Conservation (phyloP, 2,797 vertebrate species). For the Eutrigla gurnardus region DNA sequence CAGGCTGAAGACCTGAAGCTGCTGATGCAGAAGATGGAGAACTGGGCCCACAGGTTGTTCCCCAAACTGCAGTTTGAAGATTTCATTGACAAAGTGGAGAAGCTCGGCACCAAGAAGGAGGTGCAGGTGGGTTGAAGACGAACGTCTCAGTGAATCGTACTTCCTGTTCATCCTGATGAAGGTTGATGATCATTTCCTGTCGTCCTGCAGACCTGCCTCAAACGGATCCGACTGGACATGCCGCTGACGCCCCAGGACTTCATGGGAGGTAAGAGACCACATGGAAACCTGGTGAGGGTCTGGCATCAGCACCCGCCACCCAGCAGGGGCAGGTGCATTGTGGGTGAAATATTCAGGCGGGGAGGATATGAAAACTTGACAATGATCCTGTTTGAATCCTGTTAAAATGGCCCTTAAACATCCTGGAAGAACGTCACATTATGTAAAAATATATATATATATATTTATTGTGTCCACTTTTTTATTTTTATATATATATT, state of each 20-base stretch:
- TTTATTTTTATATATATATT: too few species aligned
- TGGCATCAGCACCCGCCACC: too few species aligned
- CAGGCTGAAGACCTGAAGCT: constrained; percentile 91
- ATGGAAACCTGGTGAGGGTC: too few species aligned
- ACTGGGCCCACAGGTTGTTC: constrained; percentile 96
- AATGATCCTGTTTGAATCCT: too few species aligned
- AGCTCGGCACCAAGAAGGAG: constrained; percentile 92
- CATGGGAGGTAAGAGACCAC: constrained; percentile 75
- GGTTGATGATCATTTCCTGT: background rate
- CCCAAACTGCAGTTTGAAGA: constrained; percentile 96
- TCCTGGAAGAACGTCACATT: too few species aligned
- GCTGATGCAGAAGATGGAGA: constrained; percentile 93
- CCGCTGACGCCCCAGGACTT: constrained; percentile 92
- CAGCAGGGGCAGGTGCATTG: too few species aligned
- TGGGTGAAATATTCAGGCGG: too few species aligned
- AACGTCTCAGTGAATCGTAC: background rate
- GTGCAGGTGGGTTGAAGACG: constrained; percentile 88
- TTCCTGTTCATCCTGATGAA: background rate
- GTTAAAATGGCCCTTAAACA: too few species aligned
- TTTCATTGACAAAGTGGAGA: constrained; percentile 91
- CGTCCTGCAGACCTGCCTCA: constrained; percentile 91
- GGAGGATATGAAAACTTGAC: too few species aligned
- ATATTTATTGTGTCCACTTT: too few species aligned
- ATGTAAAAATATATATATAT: too few species aligned
- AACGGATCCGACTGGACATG: constrained; percentile 95